Percentiles rank a stretch among this genome's conserved stretches.
Conservation (phyloP, 2,113 vertebrate species). For the Sapayoa aenigma region DNA sequence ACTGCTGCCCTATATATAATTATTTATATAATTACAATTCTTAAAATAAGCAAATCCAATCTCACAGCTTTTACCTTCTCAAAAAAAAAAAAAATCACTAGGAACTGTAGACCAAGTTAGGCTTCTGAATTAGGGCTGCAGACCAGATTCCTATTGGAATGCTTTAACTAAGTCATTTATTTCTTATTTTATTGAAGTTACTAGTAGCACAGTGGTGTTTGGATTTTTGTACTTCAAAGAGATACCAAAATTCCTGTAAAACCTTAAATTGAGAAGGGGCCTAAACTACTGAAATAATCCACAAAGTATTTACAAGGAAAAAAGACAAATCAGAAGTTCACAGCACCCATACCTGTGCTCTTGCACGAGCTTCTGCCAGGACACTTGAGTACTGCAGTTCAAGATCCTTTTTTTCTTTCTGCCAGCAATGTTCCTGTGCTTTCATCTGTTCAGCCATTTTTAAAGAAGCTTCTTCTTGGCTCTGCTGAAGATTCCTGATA, state of each 20-base stretch:
- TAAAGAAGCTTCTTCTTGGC: constrained; percentile 75
- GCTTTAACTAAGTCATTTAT: neutral
- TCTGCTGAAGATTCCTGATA: constrained; percentile 77
- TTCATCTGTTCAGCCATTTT: constrained; percentile 81
- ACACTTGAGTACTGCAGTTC: constrained; percentile 74
- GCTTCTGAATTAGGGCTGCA: neutral
- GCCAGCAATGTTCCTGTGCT: constrained; percentile 80
- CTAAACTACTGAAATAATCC: constrained; percentile 22
- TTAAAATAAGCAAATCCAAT: neutral
- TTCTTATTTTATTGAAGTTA: constrained; percentile 1
- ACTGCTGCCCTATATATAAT: neutral
- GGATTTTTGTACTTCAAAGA: neutral
- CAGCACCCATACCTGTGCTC: constrained; percentile 78
- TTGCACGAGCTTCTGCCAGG: constrained; percentile 72
- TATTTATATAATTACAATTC: neutral
- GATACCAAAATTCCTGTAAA: neutral
- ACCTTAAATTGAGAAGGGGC: constrained; percentile 2
- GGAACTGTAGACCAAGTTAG: constrained; percentile 14
- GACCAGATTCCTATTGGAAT: neutral
- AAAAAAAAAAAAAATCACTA: neutral
- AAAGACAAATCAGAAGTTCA: neutral
- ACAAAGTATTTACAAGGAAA: neutral
- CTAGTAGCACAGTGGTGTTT: neutral
- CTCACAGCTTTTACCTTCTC: neutral
- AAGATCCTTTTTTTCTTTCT: constrained; percentile 74